These are phyloP conservation scores for Heterodera filipjevi DNA, from an alignment of 2,888 invertebrate genomes.

Conservation along the genomic window DNA sequence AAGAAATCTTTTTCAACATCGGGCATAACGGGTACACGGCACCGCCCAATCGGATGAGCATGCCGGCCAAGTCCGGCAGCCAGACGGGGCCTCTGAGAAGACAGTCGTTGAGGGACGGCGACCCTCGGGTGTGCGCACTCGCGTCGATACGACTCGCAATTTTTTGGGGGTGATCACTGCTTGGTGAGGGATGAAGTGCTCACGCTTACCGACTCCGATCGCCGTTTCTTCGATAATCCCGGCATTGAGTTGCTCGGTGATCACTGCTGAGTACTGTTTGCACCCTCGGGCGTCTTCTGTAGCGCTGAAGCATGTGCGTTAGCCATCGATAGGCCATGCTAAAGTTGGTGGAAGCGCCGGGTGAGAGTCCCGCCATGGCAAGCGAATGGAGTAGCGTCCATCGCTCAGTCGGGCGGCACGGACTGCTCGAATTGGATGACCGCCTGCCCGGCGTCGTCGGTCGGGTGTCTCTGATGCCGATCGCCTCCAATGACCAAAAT, in stretches of 20 bases:
- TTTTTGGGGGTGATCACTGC: conserved; percentile 41
- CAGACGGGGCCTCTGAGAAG: conserved; percentile 38
- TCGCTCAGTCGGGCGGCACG: background rate
- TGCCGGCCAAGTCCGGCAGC: conserved; percentile 32
- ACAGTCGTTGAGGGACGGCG: conserved; percentile 38
- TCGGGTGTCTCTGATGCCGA: conserved; percentile 17
- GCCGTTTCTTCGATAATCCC: conserved; percentile 39
- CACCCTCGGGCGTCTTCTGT: background rate
- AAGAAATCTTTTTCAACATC: conserved; percentile 42
- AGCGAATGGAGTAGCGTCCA: background rate
- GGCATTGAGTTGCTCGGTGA: conserved; percentile 8
- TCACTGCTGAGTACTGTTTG: conserved; percentile 14
- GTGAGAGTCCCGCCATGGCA: background rate
- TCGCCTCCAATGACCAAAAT: conserved; percentile 11
- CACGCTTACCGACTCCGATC: background rate
- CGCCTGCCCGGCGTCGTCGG: background rate
- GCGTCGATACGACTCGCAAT: conserved; percentile 51
- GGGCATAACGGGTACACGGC: conserved; percentile 15
- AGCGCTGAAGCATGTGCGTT: background rate
- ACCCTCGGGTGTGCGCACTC: conserved; percentile 23
- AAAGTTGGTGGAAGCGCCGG: conserved; percentile 6
- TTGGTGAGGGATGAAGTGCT: conserved; percentile 24
- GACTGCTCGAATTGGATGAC: background rate
- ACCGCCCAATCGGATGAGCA: conserved; percentile 32
- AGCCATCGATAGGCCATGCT: background rate